A percentile compares a stretch with the other conserved stretches of the same genome.
Evolutionary conservation across 2,797 vertebrate genomes (phyloP).

Genomic region (Muscicapa comitata): DNA sequence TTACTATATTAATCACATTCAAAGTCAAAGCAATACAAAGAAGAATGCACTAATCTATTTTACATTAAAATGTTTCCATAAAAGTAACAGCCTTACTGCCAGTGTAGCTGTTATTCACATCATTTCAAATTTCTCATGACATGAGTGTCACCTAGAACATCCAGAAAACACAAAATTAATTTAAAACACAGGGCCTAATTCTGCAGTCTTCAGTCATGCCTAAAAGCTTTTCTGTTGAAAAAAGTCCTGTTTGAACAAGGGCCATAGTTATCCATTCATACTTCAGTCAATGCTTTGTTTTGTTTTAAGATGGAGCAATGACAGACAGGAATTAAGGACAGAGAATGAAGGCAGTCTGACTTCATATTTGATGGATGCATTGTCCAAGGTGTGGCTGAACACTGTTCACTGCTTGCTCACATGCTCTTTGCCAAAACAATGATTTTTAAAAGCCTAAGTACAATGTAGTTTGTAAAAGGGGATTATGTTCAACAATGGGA

Average conservation of each 20-base stretch:
- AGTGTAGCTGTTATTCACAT: background rate
- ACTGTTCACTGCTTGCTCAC: background rate
- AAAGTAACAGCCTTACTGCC: background rate
- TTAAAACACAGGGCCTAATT: background rate
- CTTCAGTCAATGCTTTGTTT: background rate
- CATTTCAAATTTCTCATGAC: background rate
- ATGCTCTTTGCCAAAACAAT: background rate
- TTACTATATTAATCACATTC: background rate
- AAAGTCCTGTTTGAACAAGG: background rate
- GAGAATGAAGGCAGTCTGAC: background rate
- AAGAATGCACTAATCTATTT: background rate
- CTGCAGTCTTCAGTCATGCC: background rate
- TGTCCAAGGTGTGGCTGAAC: background rate
- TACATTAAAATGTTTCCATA: background rate
- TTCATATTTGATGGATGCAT: background rate
- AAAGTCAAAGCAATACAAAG: background rate
- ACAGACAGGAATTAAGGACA: background rate
- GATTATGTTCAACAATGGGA: background rate
- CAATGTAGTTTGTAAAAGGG: background rate
- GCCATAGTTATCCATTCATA: background rate
- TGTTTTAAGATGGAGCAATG: slow-evolving; percentile 10
- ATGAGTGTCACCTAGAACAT: background rate
- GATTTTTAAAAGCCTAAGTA: background rate
- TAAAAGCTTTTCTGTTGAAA: background rate
- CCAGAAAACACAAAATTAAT: background rate